These are phyloP conservation scores for Zygothrica quintamaculata DNA, from an alignment of 2,888 invertebrate genomes.

Conservation along the genomic window DNA sequence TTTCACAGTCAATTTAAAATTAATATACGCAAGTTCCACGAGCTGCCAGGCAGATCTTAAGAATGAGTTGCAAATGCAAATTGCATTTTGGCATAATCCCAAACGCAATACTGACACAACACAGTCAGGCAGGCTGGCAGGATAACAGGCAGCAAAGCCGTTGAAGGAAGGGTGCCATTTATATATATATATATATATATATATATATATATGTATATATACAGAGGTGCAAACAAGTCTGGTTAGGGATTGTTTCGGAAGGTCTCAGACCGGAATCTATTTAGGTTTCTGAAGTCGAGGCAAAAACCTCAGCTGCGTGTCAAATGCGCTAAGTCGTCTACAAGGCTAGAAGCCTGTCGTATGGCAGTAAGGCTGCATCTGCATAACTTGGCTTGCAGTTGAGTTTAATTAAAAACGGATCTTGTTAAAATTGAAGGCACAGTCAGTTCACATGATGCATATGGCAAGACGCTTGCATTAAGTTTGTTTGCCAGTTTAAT, in stretches of 20 bases:
- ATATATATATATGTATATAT: no score
- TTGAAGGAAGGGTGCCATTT: slow-evolving; percentile 20
- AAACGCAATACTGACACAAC: slow-evolving; percentile 50
- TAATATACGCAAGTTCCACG: slow-evolving; percentile 67
- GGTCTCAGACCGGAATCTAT: slow-evolving; percentile 23
- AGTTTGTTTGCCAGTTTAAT: slow-evolving; percentile 71
- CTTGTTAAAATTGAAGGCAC: slow-evolving; percentile 55
- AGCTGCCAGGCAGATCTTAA: slow-evolving; percentile 35
- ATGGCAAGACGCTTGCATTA: slow-evolving; percentile 31
- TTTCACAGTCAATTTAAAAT: slow-evolving; percentile 81
- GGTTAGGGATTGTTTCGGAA: slow-evolving; percentile 37
- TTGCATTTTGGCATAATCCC: slow-evolving; percentile 79
- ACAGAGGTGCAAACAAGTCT: slow-evolving; percentile 68
- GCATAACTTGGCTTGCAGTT: slow-evolving; percentile 72
- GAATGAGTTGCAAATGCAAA: slow-evolving; percentile 73
- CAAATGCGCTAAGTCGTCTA: slow-evolving; percentile 44
- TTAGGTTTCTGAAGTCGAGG: slow-evolving; percentile 10
- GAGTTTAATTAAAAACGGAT: slow-evolving; percentile 78
- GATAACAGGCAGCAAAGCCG: slow-evolving; percentile 28
- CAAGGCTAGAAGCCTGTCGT: slow-evolving; percentile 20
- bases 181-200: not conserved
- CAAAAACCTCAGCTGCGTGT: slow-evolving; percentile 58
- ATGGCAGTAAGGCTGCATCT: slow-evolving; percentile 30
- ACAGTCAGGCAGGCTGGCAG: slow-evolving; percentile 38
- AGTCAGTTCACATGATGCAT: slow-evolving; percentile 38